Evolutionary conservation across 2,888 invertebrate genomes (phyloP).

Genomic region (Acanthosepion pharaonis): DNA sequence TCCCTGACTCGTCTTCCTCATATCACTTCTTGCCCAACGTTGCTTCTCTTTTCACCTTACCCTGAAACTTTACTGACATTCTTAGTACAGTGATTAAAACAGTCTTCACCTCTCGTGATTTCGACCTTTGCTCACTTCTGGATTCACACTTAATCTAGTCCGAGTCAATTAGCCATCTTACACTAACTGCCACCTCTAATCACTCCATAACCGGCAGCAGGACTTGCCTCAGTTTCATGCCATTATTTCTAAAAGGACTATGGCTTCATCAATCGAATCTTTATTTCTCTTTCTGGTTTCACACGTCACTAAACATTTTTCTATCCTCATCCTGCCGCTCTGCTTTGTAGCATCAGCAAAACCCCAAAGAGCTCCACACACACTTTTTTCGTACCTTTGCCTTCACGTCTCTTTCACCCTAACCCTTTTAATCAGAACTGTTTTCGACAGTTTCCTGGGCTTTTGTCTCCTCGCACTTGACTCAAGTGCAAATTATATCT

Average conservation of each 20-base stretch:
- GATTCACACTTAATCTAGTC: neutral
- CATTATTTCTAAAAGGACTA: neutral
- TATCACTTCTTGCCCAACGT: neutral
- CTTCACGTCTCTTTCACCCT: neutral
- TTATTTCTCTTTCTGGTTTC: neutral
- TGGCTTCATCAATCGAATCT: neutral
- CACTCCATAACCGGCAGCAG: neutral
- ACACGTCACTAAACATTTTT: neutral
- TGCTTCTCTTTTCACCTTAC: neutral
- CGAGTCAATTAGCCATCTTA: neutral
- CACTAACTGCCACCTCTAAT: neutral
- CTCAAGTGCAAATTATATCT: neutral
- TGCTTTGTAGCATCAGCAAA: neutral
- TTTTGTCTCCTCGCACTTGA: neutral
- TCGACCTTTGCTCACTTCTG: neutral
- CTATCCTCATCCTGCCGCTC: neutral
- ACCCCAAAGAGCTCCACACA: neutral
- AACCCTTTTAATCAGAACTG: neutral
- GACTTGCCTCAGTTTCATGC: neutral
- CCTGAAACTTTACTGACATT: neutral
- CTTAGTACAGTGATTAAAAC: neutral
- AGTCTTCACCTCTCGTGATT: neutral
- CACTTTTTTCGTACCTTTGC: neutral
- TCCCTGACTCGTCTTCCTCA: neutral
- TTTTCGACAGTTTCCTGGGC: neutral